Conservation (phyloP, 1,140 invertebrate genomes). For the Meloidogyne floridensis region DNA sequence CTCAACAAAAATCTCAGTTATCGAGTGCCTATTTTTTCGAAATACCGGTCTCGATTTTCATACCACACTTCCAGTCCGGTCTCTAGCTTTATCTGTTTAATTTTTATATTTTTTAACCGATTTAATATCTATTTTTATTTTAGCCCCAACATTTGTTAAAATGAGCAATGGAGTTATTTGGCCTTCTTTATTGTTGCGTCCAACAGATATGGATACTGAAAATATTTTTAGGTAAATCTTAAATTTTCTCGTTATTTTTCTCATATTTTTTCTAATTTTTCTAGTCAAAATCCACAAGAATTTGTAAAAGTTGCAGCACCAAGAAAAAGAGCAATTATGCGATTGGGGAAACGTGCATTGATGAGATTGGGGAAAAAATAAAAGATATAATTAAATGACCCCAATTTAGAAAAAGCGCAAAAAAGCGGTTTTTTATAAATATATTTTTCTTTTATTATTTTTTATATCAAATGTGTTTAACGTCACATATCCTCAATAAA, state of each 20-base stretch:
- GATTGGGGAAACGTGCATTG: slow-evolving; percentile 24
- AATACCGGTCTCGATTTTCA: no score
- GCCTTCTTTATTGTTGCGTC: slow-evolving; percentile 6
- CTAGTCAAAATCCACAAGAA: not conserved
- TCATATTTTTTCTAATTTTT: not conserved
- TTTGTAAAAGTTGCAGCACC: not conserved
- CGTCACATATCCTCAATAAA: not conserved
- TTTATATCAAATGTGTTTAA: not conserved
- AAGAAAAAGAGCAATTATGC: slow-evolving; percentile 24
- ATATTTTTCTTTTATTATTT: not conserved
- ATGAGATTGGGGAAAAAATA: slow-evolving; percentile 29
- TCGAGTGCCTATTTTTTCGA: no score
- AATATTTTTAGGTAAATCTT: not conserved
- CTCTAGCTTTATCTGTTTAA: no score
- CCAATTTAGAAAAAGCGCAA: not conserved
- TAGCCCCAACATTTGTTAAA: not conserved
- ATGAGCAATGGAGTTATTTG: not conserved
- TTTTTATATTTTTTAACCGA: no score
- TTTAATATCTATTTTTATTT: not conserved
- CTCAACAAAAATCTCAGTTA: no score
- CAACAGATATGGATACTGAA: not conserved
- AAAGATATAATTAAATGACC: not conserved
- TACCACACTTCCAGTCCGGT: no score
- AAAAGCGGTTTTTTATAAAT: not conserved
- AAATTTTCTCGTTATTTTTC: not conserved